Evolutionary conservation across 2,113 vertebrate species (phyloP).

Genomic region (Megalops atlanticus): DNA sequence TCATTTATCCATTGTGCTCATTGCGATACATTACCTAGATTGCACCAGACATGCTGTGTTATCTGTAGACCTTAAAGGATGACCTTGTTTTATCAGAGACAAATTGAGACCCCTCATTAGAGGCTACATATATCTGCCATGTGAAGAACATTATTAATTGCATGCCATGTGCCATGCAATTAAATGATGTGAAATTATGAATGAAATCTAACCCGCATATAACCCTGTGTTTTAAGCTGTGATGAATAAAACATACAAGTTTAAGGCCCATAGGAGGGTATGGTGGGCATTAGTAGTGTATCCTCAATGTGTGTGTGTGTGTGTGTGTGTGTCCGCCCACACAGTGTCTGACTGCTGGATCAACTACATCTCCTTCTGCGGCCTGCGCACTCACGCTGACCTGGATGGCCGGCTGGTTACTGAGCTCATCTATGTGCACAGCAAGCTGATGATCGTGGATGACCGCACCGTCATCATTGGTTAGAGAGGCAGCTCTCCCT

Average conservation of each 20-base stretch:
- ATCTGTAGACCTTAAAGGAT: not conserved
- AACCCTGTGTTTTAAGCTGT: not conserved
- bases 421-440: constrained; percentile 59
- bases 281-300: not conserved
- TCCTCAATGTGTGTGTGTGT: not conserved
- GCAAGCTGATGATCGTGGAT: constrained; percentile 53
- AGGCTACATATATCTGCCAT: not conserved
- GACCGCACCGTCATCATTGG: constrained; percentile 52
- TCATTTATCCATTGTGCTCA: constrained; percentile 44
- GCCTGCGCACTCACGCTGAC: constrained; percentile 52
- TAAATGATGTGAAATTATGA: not conserved
- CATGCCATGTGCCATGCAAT: not conserved
- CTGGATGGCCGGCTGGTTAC: constrained; percentile 51
- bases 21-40: constrained; percentile 57
- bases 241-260: not conserved
- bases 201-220: not conserved
- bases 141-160: not conserved
- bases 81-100: constrained; percentile 37
- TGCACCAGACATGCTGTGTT: constrained; percentile 45
- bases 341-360: constrained; percentile 51
- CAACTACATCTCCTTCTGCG: constrained; percentile 52
- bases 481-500: constrained; percentile 23
- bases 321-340: constrained; percentile 24
- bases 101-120: constrained; percentile 55
- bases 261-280: not conserved